A percentile compares a stretch with the other conserved stretches of the same genome.
phyloP scores from a whole-genome alignment of 2,888 invertebrate species.

The Drosophila engyochracea region DNA sequence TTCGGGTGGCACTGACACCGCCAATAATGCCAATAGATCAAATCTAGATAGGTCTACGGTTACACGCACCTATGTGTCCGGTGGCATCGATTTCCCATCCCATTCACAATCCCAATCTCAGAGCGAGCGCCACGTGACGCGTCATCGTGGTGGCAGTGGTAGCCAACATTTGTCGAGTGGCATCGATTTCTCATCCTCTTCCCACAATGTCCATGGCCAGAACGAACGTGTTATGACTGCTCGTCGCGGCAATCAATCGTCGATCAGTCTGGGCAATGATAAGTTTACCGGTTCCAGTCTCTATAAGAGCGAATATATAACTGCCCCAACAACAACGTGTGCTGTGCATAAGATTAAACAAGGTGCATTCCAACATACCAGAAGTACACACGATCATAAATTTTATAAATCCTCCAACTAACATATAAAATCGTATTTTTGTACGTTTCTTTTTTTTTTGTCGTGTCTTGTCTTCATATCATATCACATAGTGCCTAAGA shows the following conservation, averaged over 20 bases:
- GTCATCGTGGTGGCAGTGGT: slow-evolving; percentile 55
- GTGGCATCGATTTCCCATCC: slow-evolving; percentile 66
- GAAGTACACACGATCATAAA: slow-evolving; percentile 94
- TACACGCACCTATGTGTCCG: slow-evolving; percentile 56
- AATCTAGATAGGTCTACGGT: slow-evolving; percentile 56
- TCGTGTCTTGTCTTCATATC: slow-evolving; percentile 58
- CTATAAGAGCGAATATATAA: slow-evolving; percentile 92
- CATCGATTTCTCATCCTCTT: slow-evolving; percentile 75
- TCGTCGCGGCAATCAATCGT: slow-evolving; percentile 90
- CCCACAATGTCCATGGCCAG: slow-evolving; percentile 65
- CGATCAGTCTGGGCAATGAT: slow-evolving; percentile 91
- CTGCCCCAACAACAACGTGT: slow-evolving; percentile 90
- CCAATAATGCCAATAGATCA: slow-evolving; percentile 34
- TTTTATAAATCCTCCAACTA: slow-evolving; percentile 88
- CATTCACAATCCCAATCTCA: slow-evolving; percentile 63
- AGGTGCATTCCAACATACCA: slow-evolving; percentile 93
- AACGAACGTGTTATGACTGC: slow-evolving; percentile 77
- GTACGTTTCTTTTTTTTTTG: slow-evolving; percentile 18
- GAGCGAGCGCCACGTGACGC: slow-evolving; percentile 49
- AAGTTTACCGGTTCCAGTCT: slow-evolving; percentile 87
- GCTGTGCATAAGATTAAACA: slow-evolving; percentile 91
- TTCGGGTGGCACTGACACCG: slow-evolving; percentile 41
- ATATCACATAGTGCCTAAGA: slow-evolving; percentile 61
- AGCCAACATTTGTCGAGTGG: slow-evolving; percentile 66
- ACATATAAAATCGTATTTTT: slow-evolving; percentile 18